Evolutionary conservation across 2,797 vertebrate species (phyloP).

Genomic region (Moxostoma hubbsi): DNA sequence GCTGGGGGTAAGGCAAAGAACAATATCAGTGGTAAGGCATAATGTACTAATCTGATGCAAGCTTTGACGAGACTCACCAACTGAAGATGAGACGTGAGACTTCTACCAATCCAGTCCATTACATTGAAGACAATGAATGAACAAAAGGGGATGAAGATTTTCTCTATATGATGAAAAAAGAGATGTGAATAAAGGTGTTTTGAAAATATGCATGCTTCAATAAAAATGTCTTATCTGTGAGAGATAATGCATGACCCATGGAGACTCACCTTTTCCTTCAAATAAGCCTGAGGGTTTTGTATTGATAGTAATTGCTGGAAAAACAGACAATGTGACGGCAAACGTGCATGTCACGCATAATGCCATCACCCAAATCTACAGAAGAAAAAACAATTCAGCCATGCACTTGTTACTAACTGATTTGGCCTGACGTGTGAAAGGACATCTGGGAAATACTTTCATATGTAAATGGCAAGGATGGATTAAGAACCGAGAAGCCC

Average conservation of each 20-base stretch:
- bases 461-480: not conserved
- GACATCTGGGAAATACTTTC: not conserved
- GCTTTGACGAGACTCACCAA: slow-evolving; percentile 51
- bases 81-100: slow-evolving; percentile 58
- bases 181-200: too few species aligned
- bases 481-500: too few species aligned
- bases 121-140: slow-evolving; percentile 67
- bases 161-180: too few species aligned
- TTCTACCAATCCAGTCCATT: slow-evolving; percentile 75
- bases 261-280: too few species aligned
- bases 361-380: slow-evolving; percentile 83
- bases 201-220: too few species aligned
- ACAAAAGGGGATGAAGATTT: too few species aligned
- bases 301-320: too few species aligned
- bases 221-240: too few species aligned
- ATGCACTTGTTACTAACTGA: not conserved
- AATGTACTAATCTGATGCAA: not conserved
- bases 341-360: slow-evolving; percentile 81
- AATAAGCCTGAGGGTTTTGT: too few species aligned
- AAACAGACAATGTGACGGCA: not conserved
- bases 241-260: too few species aligned
- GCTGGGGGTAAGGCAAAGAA: not conserved
- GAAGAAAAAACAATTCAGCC: slow-evolving; percentile 3
- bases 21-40: not conserved
- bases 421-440: not conserved